A percentile compares a stretch with the other conserved stretches of the same genome.
Conservation (phyloP, 2,113 vertebrate species). For the Dryoscopus gambensis region DNA sequence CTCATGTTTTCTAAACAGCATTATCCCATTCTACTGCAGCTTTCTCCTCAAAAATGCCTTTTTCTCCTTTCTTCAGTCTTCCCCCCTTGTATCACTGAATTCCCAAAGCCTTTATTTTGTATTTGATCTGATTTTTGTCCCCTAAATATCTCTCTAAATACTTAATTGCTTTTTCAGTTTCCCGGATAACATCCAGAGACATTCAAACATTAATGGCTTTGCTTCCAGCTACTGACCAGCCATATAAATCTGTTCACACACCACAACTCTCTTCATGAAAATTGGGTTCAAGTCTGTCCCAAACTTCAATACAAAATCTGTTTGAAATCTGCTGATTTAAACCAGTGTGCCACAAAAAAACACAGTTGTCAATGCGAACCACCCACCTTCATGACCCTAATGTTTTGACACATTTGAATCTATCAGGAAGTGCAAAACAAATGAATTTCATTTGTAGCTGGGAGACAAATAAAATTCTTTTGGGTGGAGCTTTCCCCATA, state of each 20-base stretch:
- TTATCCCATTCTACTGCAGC: background rate
- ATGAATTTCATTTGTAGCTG: slow-evolving; percentile 11
- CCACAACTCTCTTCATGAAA: slow-evolving; percentile 2
- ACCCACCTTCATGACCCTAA: background rate
- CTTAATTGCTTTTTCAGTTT: slow-evolving; percentile 14
- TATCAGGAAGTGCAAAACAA: slow-evolving; percentile 22
- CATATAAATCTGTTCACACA: slow-evolving; percentile 40
- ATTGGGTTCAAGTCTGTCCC: background rate
- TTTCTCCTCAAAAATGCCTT: background rate
- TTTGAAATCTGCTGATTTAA: slow-evolving; percentile 34
- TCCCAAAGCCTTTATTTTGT: background rate
- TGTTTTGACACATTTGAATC: slow-evolving; percentile 18
- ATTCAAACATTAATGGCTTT: slow-evolving; percentile 6
- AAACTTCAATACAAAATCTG: slow-evolving; percentile 23
- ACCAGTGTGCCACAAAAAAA: background rate
- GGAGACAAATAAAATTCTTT: slow-evolving; percentile 18
- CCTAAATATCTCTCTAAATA: slow-evolving; percentile 13
- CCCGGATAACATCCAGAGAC: slow-evolving; percentile 16
- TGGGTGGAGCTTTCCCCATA: background rate
- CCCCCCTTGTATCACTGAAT: background rate
- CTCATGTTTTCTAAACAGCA: background rate
- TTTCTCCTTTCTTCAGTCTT: background rate
- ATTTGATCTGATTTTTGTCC: background rate
- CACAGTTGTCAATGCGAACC: background rate
- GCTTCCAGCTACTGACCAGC: slow-evolving; percentile 33